Conservation (phyloP, 1,140 invertebrate genomes). For the Drosophila nasuta region DNA sequence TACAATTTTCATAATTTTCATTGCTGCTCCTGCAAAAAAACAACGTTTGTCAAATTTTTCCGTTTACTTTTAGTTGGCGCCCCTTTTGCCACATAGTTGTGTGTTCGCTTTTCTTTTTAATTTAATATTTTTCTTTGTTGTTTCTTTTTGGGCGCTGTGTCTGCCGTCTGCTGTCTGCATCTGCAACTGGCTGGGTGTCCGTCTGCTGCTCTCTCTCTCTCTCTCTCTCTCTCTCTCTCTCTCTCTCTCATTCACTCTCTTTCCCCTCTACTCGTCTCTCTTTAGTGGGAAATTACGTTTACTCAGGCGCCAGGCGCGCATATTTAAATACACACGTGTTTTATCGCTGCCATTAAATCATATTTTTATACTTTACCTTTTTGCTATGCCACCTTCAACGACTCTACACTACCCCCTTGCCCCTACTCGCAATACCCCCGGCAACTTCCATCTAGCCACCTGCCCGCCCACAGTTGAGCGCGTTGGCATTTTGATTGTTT, state of each 20-base stretch:
- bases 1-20: slow-evolving; percentile 74
- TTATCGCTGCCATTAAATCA: slow-evolving; percentile 85
- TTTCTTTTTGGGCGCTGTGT: slow-evolving; percentile 62
- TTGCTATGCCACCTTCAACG: slow-evolving; percentile 57
- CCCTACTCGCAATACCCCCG: not conserved
- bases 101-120: slow-evolving; percentile 67
- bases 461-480: slow-evolving; percentile 17
- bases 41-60: slow-evolving; percentile 68
- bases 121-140: slow-evolving; percentile 80
- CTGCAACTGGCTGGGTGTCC: slow-evolving; percentile 42
- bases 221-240: not conserved
- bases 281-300: slow-evolving; percentile 82
- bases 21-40: slow-evolving; percentile 44
- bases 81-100: slow-evolving; percentile 48
- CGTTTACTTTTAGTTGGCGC: slow-evolving; percentile 64
- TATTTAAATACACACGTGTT: slow-evolving; percentile 85
- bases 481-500: slow-evolving; percentile 82
- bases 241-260: not conserved
- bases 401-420: slow-evolving; percentile 33
- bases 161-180: slow-evolving; percentile 41
- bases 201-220: slow-evolving; percentile 16
- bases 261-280: slow-evolving; percentile 5
- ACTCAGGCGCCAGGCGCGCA: slow-evolving; percentile 82
- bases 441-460: not conserved
- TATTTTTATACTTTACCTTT: slow-evolving; percentile 84